phyloP scores from a whole-genome alignment of 2,113 vertebrate species.

The Thamnophis sirtalis region DNA sequence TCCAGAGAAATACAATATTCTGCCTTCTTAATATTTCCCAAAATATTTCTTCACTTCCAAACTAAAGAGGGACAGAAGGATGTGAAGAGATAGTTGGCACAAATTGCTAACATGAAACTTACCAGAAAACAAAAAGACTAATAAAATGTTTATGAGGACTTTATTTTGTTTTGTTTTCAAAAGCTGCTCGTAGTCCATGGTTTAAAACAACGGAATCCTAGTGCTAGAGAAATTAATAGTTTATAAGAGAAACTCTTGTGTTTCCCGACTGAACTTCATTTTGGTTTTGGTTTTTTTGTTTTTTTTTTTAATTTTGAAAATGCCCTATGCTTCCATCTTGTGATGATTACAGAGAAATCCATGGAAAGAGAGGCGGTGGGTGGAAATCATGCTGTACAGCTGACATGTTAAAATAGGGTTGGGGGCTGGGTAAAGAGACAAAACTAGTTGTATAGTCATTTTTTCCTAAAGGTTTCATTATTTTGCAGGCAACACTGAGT shows the following conservation, averaged over 20 bases:
- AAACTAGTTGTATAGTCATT: not conserved
- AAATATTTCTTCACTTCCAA: not conserved
- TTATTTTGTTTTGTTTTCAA: not conserved
- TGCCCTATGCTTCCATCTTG: slow-evolving; percentile 25
- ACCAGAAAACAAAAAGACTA: not conserved
- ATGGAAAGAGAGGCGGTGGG: not conserved
- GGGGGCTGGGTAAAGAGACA: too few relatives aligned
- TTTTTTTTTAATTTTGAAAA: not conserved
- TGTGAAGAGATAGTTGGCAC: accelerated
- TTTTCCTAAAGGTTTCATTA: not conserved
- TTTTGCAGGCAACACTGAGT: not conserved
- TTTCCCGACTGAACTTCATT: not conserved
- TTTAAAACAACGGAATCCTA: not conserved
- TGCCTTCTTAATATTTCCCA: too few relatives aligned
- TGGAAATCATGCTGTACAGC: not conserved
- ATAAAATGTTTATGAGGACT: not conserved
- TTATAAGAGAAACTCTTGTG: not conserved
- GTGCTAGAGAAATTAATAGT: not conserved
- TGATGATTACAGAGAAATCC: not conserved
- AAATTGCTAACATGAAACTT: slow-evolving; percentile 21
- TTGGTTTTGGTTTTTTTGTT: not conserved
- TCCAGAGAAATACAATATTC: too few relatives aligned
- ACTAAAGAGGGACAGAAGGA: not conserved
- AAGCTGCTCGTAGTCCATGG: not conserved
- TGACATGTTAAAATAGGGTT: not conserved